phyloP scores from a whole-genome alignment of 2,113 vertebrate species.

The Cheirogaleus medius region DNA sequence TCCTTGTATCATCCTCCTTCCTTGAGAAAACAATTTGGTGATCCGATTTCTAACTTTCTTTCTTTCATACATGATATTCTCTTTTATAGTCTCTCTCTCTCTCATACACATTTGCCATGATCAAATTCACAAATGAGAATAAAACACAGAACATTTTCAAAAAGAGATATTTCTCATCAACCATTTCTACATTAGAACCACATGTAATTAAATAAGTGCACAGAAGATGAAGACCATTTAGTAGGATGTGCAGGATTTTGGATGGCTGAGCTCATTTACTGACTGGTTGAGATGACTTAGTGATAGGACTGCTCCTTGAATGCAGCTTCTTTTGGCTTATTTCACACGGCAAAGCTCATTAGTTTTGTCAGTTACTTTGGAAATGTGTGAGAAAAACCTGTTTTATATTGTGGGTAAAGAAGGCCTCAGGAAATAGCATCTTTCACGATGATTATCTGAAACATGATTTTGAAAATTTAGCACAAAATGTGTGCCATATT shows the following conservation, averaged over 20 bases:
- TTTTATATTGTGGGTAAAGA: slow-evolving; percentile 54
- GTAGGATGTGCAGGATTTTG: neutral
- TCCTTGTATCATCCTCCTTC: neutral
- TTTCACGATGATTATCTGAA: slow-evolving; percentile 41
- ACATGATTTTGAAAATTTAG: slow-evolving; percentile 54
- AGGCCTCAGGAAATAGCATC: slow-evolving; percentile 45
- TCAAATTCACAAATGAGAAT: slow-evolving; percentile 15
- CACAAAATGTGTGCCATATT: slow-evolving; percentile 15
- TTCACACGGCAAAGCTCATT: slow-evolving; percentile 42
- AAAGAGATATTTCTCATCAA: neutral
- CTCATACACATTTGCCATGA: neutral
- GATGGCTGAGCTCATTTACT: neutral
- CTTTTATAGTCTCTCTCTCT: neutral
- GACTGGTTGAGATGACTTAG: neutral
- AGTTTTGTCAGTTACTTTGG: slow-evolving; percentile 38
- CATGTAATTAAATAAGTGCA: neutral
- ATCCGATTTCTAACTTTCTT: neutral
- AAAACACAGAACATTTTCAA: neutral
- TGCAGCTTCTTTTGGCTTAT: slow-evolving; percentile 27
- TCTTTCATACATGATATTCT: neutral
- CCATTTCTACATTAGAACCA: slow-evolving; percentile 40
- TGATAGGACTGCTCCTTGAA: neutral
- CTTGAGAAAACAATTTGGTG: neutral
- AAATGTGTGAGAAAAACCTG: slow-evolving; percentile 50
- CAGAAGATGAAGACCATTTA: neutral